Evolutionary conservation across 2,888 invertebrate genomes (phyloP), one percentile per base, ranked within the genome.

Genomic region (Carabus problematicus): DNA sequence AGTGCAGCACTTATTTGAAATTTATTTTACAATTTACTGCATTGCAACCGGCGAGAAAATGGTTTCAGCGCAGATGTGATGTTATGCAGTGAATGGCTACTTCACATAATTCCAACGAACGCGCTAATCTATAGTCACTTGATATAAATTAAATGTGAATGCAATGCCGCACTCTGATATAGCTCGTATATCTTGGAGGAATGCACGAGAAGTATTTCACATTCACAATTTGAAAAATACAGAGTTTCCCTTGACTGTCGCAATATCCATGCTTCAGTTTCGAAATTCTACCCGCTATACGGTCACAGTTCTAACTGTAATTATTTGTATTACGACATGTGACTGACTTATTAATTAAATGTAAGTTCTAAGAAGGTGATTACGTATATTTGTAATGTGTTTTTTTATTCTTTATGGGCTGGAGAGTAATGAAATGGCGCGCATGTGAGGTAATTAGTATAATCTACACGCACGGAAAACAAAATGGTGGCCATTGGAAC

Each of bases 111-210:
- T 29, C 29, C 29, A 29, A 29, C 29, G 6, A 29, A 29, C 29
- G 29, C 45, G n/a, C 45, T 45, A 45, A 45, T 45, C 45, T 45
- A 45, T 12, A 45, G 2, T 45, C 45, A 45, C n/a, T 12, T 14
- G 45, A 45, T 45, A 45, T 45, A 45, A 45, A 45, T 45, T 45
- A 45, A 45, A 45, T 45, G 45, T 45, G n/a, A 45, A 45, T 45
- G 14, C 45, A 45, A 12, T n/a, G 14, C 2, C 2, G 45, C 45
- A 14, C 45, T 12, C 45, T 45, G 3, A 12, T 1, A 45, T 45
- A 14, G 45, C 45, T 45, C 45, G 45, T 45, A 12, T 29, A 29
- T 29, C 14, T 45, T 45, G 45, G n/a, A 29, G 29, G 29, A 29
- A 29, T 29, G 29, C 6, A 29, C 29, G 6, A 29, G 7, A 45